Percentiles rank a stretch among this genome's conserved stretches.
These are phyloP conservation scores for Zophobas morio DNA, from an alignment of 1,140 invertebrate species.

Conservation along the genomic window DNA sequence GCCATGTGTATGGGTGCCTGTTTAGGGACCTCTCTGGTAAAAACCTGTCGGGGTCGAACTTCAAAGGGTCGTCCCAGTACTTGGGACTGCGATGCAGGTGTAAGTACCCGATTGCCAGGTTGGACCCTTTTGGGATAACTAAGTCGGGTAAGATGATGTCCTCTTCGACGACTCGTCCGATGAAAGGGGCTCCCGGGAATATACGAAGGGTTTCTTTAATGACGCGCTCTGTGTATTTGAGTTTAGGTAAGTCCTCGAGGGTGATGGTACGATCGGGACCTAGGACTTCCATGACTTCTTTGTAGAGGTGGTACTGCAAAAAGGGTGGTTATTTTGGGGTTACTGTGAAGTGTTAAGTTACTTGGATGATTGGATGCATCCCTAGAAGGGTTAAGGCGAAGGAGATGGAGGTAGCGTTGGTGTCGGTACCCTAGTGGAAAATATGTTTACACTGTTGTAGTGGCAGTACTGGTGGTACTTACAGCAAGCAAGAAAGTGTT, in stretches of 20 bases:
- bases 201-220: constrained; percentile 76
- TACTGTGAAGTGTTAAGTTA: not conserved
- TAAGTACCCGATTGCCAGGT: constrained; percentile 11
- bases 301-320: constrained; percentile 66
- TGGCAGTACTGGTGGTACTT: not conserved
- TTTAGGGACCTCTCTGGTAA: constrained; percentile 17
- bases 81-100: constrained; percentile 20
- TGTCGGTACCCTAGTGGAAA: constrained; percentile 49
- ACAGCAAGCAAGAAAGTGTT: constrained; percentile 52
- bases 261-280: constrained; percentile 63
- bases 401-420: constrained; percentile 43
- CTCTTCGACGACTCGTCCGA: constrained; percentile 68
- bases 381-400: constrained; percentile 54
- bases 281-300: constrained; percentile 72
- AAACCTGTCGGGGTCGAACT: constrained; percentile 35
- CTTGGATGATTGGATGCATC: constrained; percentile 57
- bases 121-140: not conserved
- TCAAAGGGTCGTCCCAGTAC: constrained; percentile 27
- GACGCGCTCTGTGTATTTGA: constrained; percentile 75
- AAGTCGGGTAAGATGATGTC: constrained; percentile 57
- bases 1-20: constrained; percentile 13
- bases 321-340: not conserved
- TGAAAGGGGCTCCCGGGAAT: constrained; percentile 74
- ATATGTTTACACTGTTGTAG: not conserved
- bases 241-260: constrained; percentile 71